These are phyloP conservation scores for Chrysoperla carnea DNA, from an alignment of 1,140 invertebrate species.

Conservation along the genomic window DNA sequence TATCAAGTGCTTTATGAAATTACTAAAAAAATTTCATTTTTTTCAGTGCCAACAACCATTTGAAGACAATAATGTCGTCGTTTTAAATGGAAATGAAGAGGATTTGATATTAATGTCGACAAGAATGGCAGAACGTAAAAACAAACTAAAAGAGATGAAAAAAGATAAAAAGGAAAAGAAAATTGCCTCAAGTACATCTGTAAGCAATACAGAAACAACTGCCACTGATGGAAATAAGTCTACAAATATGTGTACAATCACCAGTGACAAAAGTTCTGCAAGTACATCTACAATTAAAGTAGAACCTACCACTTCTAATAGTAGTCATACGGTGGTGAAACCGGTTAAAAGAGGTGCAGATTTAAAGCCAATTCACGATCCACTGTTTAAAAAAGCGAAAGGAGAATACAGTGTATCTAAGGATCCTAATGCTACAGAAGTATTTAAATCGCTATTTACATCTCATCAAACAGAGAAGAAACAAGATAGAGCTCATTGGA, in stretches of 20 bases:
- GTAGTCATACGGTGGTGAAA: conserved; percentile 13
- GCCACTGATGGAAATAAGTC: conserved; percentile 9
- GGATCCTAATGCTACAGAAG: conserved; percentile 76
- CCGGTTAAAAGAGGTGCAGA: conserved; percentile 7
- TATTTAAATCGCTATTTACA: conserved; percentile 92
- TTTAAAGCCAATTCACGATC: conserved; percentile 23
- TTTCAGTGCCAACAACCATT: conserved; percentile 62
- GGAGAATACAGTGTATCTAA: conserved; percentile 72
- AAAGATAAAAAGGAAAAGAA: conserved; percentile 46
- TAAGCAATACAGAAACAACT: conserved; percentile 4
- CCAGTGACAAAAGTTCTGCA: not conserved
- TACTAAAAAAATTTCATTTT: too few relatives aligned
- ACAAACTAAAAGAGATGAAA: conserved; percentile 50
- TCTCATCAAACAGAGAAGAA: conserved; percentile 69
- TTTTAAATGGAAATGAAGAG: conserved; percentile 72
- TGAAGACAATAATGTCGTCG: conserved; percentile 59
- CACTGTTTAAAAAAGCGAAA: conserved; percentile 58
- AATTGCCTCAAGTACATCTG: conserved; percentile 11
- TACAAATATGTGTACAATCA: conserved; percentile 3
- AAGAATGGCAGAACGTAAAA: conserved; percentile 40
- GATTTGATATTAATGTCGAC: conserved; percentile 49
- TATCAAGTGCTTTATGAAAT: too few relatives aligned
- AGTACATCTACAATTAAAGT: conserved; percentile 14
- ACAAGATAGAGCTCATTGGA: conserved; percentile 85
- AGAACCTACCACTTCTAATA: conserved; percentile 17